These are phyloP conservation scores for Odontothrips loti DNA, from an alignment of 2,888 invertebrate genomes.

Conservation along the genomic window DNA sequence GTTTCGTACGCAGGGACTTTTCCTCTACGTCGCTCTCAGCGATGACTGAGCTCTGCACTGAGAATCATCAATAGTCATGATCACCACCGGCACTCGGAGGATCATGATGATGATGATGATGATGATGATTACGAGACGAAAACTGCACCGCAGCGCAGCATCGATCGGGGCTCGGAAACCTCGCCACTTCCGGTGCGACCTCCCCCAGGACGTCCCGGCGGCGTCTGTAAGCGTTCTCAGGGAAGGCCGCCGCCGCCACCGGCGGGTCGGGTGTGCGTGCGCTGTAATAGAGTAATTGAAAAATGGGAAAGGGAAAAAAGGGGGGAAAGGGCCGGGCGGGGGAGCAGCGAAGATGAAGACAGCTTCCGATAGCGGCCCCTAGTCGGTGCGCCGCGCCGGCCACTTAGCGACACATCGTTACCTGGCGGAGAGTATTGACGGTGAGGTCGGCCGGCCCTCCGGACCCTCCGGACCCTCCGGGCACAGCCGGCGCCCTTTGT, in stretches of 20 bases:
- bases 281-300: constrained; percentile 23
- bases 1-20: no score
- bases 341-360: constrained; percentile 11
- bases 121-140: no score
- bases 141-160: neutral
- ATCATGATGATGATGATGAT: no score
- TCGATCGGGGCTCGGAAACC: neutral
- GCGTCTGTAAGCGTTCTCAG: no score
- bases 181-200: no score
- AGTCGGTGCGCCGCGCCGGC: neutral
- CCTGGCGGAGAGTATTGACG: neutral
- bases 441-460: neutral
- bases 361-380: neutral
- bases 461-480: neutral
- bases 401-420: constrained; percentile 22
- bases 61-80: no score
- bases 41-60: no score
- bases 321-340: neutral
- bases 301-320: neutral
- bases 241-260: neutral
- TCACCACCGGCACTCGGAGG: no score
- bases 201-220: no score
- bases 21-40: no score
- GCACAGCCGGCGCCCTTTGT: neutral
- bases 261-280: neutral